phyloP scores from a whole-genome alignment of 2,797 vertebrate species.

The Lates japonicus region DNA sequence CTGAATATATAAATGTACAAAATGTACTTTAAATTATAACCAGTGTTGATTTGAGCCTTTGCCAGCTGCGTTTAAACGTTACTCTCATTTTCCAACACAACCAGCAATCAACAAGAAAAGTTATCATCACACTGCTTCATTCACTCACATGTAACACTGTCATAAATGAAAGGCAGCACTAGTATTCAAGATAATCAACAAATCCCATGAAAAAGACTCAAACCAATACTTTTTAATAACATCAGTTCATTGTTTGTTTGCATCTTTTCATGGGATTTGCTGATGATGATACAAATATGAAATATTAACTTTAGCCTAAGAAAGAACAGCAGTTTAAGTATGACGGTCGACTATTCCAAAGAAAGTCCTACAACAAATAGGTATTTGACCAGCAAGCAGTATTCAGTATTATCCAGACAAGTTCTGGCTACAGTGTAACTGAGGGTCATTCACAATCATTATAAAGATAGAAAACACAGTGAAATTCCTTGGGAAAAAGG shows the following conservation, averaged over 20 bases:
- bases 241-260: not conserved
- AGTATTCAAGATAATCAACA: not conserved
- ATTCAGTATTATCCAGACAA: too few relatives aligned
- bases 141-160: not conserved
- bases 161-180: not conserved
- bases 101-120: not conserved
- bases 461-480: not conserved
- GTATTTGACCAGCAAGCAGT: too few relatives aligned
- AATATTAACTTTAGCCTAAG: not conserved
- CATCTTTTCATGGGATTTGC: not conserved
- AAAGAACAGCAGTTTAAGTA: too few relatives aligned
- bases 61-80: not conserved
- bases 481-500: not conserved
- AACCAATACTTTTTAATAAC: not conserved
- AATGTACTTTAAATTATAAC: not conserved
- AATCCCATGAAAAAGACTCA: not conserved
- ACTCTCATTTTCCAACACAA: not conserved
- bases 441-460: not conserved
- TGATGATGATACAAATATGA: not conserved
- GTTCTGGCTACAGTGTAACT: not conserved
- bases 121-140: not conserved
- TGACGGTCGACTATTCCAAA: too few relatives aligned
- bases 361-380: too few relatives aligned
- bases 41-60: too few relatives aligned
- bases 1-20: not conserved